Evolutionary conservation across 2,888 invertebrate genomes (phyloP), one percentile per base, ranked within the genome.

Genomic region (Anticlea derivata): DNA sequence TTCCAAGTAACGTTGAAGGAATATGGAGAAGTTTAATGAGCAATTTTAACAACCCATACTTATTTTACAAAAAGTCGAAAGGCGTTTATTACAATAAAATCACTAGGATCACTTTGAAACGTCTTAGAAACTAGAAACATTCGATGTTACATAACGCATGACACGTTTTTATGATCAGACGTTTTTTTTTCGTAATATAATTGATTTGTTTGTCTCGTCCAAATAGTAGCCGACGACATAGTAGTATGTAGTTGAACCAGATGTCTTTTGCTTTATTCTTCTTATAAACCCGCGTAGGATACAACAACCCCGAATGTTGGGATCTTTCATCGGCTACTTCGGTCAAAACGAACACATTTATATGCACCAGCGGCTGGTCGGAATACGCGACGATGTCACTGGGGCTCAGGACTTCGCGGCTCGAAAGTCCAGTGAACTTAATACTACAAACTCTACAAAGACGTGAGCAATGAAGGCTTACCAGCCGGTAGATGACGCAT

Each of bases 271-370:
- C 35, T 43, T n/a, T 41, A 45, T 35, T 40, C 17, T 43, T 58
- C 40, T 50, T 45, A 26, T 43, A 49, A n/a, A 46, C 43, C 5
- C 29, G 38, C 29, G 4, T 39, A 94, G 94, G 86, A 91, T 94
- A 72, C 90, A 91, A 63, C 94, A 94, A 77, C 94, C 94, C 7
- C 84, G 93, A 55, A 90, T 93, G 80, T 78, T 94, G 74, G 93
- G 93, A 54, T 81, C 82, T 49, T 86, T 94, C 73, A 83, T 94
- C 68, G 78, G 83, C 46, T 92, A 92, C 85, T 94, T 92, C 72
- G 63, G 70, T 7, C 76, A 75, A 44, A 38, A 51, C 0, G 63
- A 68, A 7, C 68, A 71, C 8, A 4, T 44, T 7, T 41, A 53
- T 5, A 63, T 82, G 66, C 73, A 70, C 48, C 29, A 57, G 1